These are phyloP conservation scores for Chrosomus eos DNA, from an alignment of 2,797 vertebrate species.

Conservation along the genomic window DNA sequence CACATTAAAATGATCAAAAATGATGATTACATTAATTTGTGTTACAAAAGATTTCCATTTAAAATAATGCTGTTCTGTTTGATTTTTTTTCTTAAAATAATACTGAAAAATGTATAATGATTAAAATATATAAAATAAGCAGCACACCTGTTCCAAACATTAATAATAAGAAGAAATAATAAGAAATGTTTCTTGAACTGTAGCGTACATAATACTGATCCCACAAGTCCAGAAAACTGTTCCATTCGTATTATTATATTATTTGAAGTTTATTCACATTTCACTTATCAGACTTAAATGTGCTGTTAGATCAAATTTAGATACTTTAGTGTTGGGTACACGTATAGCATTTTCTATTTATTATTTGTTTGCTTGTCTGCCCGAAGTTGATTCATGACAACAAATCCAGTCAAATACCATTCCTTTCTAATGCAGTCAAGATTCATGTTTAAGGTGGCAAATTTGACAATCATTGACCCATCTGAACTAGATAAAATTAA, in stretches of 20 bases:
- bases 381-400: background rate
- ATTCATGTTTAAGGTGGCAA: background rate
- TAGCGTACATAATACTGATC: background rate
- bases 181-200: background rate
- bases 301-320: background rate
- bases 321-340: background rate
- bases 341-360: background rate
- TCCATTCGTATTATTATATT: background rate
- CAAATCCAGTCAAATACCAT: background rate
- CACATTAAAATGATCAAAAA: background rate
- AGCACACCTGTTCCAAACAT: background rate
- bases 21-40: too few species aligned
- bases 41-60: too few species aligned
- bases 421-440: background rate
- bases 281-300: background rate
- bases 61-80: too few species aligned
- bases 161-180: background rate
- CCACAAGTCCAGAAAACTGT: background rate
- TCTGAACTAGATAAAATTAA: constrained; percentile 8
- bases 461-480: background rate
- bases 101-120: background rate
- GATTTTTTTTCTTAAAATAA: background rate
- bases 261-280: background rate
- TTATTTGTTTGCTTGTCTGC: background rate
- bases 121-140: background rate